phyloP scores from a whole-genome alignment of 2,797 vertebrate genomes.

The Tangara arthus region DNA sequence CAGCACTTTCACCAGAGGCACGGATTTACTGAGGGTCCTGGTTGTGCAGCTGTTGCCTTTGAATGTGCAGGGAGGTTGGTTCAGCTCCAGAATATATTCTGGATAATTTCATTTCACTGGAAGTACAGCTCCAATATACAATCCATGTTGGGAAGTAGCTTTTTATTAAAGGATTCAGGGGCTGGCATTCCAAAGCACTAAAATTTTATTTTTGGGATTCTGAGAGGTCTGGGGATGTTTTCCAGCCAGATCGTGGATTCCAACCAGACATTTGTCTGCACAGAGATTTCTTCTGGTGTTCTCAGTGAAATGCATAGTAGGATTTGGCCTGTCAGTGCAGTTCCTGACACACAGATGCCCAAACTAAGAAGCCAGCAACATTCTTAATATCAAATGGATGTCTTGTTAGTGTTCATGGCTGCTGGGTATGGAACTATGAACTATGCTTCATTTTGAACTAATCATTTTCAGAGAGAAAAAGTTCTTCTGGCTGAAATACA shows the following conservation, averaged over 20 bases:
- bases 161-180: slow-evolving; percentile 50
- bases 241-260: background rate
- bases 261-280: background rate
- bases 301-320: background rate
- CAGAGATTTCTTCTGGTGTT: background rate
- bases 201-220: background rate
- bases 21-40: background rate
- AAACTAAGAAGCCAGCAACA: background rate
- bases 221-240: background rate
- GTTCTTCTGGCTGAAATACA: background rate
- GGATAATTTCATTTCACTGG: slow-evolving; percentile 33
- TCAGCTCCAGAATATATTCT: background rate
- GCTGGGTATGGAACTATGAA: background rate
- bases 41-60: slow-evolving; percentile 4
- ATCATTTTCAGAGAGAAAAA: background rate
- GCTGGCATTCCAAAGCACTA: slow-evolving; percentile 14
- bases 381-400: background rate
- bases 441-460: background rate
- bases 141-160: slow-evolving; percentile 11
- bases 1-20: background rate
- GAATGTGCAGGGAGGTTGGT: slow-evolving; percentile 5
- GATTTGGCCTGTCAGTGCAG: background rate
- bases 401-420: background rate
- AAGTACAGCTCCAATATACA: slow-evolving; percentile 30
- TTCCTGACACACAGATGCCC: background rate